Conservation (phyloP, 2,888 invertebrate genomes). For the Leptogaster cylindrica region DNA sequence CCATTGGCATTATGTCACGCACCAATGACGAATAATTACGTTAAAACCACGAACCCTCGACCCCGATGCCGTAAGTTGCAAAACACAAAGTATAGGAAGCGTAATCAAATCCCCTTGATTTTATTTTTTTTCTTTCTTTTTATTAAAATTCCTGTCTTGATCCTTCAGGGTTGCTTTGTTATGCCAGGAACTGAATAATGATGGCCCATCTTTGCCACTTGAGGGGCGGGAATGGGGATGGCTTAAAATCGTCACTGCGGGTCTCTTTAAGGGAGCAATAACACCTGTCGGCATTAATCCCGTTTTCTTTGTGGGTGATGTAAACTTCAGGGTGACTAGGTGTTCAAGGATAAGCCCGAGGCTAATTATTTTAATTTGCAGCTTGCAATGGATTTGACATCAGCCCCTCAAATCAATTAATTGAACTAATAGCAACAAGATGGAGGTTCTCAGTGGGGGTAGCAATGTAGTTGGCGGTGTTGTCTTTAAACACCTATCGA, state of each 20-base stretch:
- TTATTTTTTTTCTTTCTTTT: not conserved
- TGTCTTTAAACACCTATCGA: slow-evolving; percentile 9
- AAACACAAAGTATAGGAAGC: slow-evolving; percentile 36
- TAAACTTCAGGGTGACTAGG: not conserved
- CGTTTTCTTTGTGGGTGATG: slow-evolving; percentile 25
- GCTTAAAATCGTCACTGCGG: slow-evolving; percentile 36
- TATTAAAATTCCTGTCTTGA: slow-evolving; percentile 17
- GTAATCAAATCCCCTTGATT: slow-evolving; percentile 44
- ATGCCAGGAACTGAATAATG: slow-evolving; percentile 23
- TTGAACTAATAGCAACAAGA: slow-evolving; percentile 28
- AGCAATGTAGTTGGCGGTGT: not conserved
- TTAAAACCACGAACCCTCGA: slow-evolving; percentile 46
- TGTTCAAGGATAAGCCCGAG: not conserved
- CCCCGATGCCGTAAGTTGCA: not conserved
- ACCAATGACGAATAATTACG: slow-evolving; percentile 49
- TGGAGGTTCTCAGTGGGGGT: not conserved
- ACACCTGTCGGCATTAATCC: slow-evolving; percentile 42
- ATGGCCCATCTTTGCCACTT: slow-evolving; percentile 4
- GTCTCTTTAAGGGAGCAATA: slow-evolving; percentile 27
- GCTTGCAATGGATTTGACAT: not conserved
- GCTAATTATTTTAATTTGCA: slow-evolving; percentile 44
- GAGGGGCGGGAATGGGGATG: slow-evolving; percentile 10
- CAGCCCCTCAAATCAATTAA: slow-evolving; percentile 43
- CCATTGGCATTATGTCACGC: slow-evolving; percentile 49
- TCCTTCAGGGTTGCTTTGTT: slow-evolving; percentile 12